Percentiles rank a stretch among this genome's conserved stretches.
Conservation (phyloP, 2,113 vertebrate species). For the Henicopernis longicauda region DNA sequence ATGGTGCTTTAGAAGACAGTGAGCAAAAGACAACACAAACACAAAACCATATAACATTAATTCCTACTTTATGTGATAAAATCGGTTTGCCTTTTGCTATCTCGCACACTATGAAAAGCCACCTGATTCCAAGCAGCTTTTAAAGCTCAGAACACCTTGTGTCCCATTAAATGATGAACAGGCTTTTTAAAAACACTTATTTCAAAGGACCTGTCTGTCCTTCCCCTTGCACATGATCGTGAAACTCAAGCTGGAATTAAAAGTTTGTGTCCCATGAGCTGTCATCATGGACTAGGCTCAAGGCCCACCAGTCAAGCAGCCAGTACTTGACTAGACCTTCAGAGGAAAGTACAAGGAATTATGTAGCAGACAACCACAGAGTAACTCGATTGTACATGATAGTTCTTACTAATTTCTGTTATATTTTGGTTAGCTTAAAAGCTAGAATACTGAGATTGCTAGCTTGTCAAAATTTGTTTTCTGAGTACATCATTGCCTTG, state of each 20-base stretch:
- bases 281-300: accelerated
- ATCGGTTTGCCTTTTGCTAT: neutral
- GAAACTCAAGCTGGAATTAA: neutral
- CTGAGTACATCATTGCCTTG: neutral
- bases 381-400: too few relatives aligned
- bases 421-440: neutral
- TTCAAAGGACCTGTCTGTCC: neutral
- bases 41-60: neutral
- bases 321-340: accelerated
- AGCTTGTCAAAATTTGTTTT: neutral
- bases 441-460: neutral
- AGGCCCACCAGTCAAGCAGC: neutral
- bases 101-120: neutral
- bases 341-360: neutral
- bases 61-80: neutral
- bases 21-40: neutral
- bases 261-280: neutral
- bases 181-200: neutral
- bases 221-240: accelerated
- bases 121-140: neutral
- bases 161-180: neutral
- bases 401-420: neutral
- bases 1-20: neutral
- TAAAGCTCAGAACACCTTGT: neutral
- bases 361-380: neutral